A percentile compares a stretch with the other conserved stretches of the same genome.
Conservation (phyloP, 1,140 invertebrate species). For the Protaetia brevitarsis region DNA sequence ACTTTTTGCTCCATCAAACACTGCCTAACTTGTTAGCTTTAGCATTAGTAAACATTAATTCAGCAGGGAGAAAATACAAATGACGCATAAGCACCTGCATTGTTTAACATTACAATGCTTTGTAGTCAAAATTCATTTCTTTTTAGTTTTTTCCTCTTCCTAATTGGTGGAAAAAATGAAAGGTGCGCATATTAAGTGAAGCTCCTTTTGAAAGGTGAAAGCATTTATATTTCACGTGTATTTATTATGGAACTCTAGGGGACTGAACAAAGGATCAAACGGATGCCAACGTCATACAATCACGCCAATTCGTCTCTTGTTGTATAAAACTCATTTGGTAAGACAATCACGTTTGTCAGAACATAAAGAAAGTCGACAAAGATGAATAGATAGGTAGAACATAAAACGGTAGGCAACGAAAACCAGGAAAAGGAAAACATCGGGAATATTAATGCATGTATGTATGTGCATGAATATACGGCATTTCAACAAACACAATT, state of each 20-base stretch:
- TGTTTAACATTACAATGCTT: too few relatives aligned
- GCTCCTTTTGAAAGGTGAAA: not conserved
- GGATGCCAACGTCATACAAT: not conserved
- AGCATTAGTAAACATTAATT: not conserved
- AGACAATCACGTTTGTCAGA: constrained; percentile 4
- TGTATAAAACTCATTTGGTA: constrained; percentile 13
- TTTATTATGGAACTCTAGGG: not conserved
- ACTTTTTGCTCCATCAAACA: not conserved
- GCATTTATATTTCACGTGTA: not conserved
- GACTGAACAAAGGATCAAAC: constrained; percentile 2
- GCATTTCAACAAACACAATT: too few relatives aligned
- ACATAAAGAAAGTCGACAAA: constrained; percentile 18
- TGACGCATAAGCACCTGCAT: too few relatives aligned
- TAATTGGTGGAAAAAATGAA: not conserved
- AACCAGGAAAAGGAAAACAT: not conserved
- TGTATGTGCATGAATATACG: too few relatives aligned
- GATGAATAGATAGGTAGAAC: constrained; percentile 11
- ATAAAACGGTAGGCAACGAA: not conserved
- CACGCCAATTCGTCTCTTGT: not conserved
- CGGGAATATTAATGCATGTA: not conserved
- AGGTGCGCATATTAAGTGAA: not conserved
- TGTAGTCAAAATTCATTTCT: too few relatives aligned
- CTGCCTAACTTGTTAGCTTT: not conserved
- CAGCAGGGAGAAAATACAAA: not conserved
- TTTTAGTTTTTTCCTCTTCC: not conserved